phyloP scores from a whole-genome alignment of 2,797 vertebrate species.

The Notolepis coatsorum region DNA sequence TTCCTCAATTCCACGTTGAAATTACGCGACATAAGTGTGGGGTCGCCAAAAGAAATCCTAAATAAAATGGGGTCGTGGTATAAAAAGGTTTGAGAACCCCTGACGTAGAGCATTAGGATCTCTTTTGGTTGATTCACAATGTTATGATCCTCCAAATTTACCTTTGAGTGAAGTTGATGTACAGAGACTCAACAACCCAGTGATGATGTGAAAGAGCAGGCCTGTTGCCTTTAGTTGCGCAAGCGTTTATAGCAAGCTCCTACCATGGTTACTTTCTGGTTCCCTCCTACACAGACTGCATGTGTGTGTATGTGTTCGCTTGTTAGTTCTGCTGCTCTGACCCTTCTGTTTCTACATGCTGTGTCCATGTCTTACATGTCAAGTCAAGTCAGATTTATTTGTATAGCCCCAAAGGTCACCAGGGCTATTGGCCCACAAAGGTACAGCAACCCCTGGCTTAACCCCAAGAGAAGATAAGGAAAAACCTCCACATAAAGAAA shows the following conservation, averaged over 20 bases:
- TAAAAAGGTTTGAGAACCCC: no score
- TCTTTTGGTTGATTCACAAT: constrained; percentile 53
- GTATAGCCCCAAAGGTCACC: no score
- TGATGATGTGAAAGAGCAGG: constrained; percentile 41
- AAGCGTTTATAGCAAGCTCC: constrained; percentile 54
- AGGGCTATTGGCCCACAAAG: no score
- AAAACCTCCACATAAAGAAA: no score
- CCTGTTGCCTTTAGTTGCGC: constrained; percentile 48
- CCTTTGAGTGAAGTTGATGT: constrained; percentile 27
- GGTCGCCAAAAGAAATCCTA: no score
- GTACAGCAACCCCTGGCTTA: no score
- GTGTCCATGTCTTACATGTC: constrained; percentile 41
- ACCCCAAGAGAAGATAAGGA: no score
- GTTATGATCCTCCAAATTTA: constrained; percentile 33
- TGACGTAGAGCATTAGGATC: constrained; percentile 30
- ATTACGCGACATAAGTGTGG: no score
- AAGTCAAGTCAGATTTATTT: no score
- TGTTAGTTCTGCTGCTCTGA: constrained; percentile 14
- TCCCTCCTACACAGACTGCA: constrained; percentile 52
- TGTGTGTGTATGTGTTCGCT: constrained; percentile 26
- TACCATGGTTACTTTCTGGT: constrained; percentile 63
- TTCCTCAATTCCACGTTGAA: no score
- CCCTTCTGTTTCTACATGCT: constrained; percentile 28
- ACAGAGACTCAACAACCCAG: constrained; percentile 48
- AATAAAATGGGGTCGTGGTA: constrained; percentile 37